Percentiles rank a stretch among this genome's conserved stretches.
Evolutionary conservation across 2,888 invertebrate genomes (phyloP).

Genomic region (Panzeria rudis): DNA sequence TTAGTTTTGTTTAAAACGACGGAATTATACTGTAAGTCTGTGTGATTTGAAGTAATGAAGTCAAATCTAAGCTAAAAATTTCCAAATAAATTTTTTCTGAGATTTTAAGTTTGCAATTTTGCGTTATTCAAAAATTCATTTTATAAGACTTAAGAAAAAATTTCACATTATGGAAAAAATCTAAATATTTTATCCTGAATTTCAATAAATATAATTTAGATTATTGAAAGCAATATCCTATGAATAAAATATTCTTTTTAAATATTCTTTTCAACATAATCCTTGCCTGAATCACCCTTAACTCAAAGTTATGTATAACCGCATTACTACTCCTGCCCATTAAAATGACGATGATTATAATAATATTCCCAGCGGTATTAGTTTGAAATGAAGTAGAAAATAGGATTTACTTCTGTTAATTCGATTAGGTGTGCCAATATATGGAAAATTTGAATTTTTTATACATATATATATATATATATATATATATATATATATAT

Average conservation of each 20-base stretch:
- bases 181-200: neutral
- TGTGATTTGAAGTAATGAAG: no score
- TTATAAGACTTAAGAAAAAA: no score
- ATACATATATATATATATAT: no score
- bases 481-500: no score
- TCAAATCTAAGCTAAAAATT: no score
- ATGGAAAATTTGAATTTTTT: conserved; percentile 46
- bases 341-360: conserved; percentile 21
- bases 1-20: no score
- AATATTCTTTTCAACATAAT: neutral
- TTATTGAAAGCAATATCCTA: neutral
- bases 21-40: no score
- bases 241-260: neutral
- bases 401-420: conserved; percentile 66
- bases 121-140: no score
- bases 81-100: no score
- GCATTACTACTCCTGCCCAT: neutral
- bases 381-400: conserved; percentile 70
- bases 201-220: neutral
- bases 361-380: conserved; percentile 59
- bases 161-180: no score
- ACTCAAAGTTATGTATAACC: neutral
- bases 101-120: no score
- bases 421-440: conserved; percentile 66
- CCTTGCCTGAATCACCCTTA: neutral